Evolutionary conservation across 2,888 invertebrate genomes (phyloP), one percentile per base, ranked within the genome.

Genomic region (Punctoribates punctum): DNA sequence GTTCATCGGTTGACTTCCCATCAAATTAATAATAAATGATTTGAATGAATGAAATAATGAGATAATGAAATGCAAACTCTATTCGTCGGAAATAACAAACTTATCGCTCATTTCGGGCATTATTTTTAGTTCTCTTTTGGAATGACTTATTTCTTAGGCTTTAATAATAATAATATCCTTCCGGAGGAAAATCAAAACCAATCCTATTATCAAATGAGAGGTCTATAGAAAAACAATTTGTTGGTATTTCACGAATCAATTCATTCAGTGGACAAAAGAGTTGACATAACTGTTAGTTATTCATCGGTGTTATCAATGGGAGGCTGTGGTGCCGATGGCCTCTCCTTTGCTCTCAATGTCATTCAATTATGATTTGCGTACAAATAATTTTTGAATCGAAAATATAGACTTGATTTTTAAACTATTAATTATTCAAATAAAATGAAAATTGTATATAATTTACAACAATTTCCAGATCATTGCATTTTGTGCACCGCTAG

Each of bases 241-340:
- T 65, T 34, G 65, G 65, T 65, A 29, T 65, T 62, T 57, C 20
- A 57, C 54, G 34, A 65, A 38, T 65, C 9, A 65, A 65, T 65
- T 34, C 25, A 57, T 57, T 11, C 11, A 17, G 13, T 57, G 17
- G 29, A 65, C 65, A 20, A 65, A 34, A 65, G n/a, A 65, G 8
- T 34, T 65, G 17, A 34, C 34, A 34, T 34, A 11, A 65, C 5
- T 13, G 15, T 65, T 34, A 29, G 34, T 34, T 65, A 20, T 65
- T 65, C 34, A 65, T n/a, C 34, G 13, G 6, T 25, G 6, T 5
- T 38, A 29, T 13, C 62, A 62, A 34, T 34, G 34, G 8, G 8
- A 34, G 34, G 4, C 34, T 34, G 27, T 62, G 62, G 20, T 62
- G 65, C 65, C 65, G 34, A 65, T 65, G 65, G 17, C 65, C 65